Evolutionary conservation across 2,888 invertebrate genomes (phyloP).

Genomic region (Eubasilissa splendida): DNA sequence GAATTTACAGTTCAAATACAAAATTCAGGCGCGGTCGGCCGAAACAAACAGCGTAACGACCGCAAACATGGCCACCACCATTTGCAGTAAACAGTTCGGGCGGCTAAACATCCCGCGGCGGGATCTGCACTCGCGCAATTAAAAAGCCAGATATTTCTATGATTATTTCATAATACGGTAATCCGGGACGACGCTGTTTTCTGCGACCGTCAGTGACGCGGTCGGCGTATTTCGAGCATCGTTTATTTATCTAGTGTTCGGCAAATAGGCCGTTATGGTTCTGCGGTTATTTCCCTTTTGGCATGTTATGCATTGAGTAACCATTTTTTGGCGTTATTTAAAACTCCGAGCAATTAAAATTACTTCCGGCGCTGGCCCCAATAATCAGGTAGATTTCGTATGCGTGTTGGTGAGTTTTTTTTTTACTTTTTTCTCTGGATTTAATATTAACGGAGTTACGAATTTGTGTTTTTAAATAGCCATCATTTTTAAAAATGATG

Average conservation of each 20-base stretch:
- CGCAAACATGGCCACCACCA: conserved; percentile 52
- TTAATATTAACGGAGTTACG: too few relatives aligned
- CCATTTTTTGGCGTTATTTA: background rate
- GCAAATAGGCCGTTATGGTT: background rate
- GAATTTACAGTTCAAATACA: conserved; percentile 44
- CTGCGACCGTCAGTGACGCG: background rate
- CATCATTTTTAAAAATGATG: too few relatives aligned
- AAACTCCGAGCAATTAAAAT: too few relatives aligned
- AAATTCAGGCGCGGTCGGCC: conserved; percentile 50
- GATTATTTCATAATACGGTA: background rate
- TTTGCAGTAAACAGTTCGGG: conserved; percentile 40
- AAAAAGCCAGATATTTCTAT: conserved; percentile 23
- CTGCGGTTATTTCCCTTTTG: background rate
- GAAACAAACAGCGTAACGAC: conserved; percentile 55
- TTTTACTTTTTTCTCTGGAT: too few relatives aligned
- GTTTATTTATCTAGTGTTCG: conserved; percentile 15
- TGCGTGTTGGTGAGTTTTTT: too few relatives aligned
- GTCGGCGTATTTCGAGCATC: background rate
- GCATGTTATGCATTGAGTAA: background rate
- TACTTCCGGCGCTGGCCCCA: too few relatives aligned
- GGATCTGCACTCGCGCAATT: conserved; percentile 29
- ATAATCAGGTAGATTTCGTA: too few relatives aligned
- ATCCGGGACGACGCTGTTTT: background rate
- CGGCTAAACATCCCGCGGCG: conserved; percentile 15
- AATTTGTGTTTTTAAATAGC: too few relatives aligned